phyloP scores from a whole-genome alignment of 2,888 invertebrate species.

The Bruchidius siliquastri region DNA sequence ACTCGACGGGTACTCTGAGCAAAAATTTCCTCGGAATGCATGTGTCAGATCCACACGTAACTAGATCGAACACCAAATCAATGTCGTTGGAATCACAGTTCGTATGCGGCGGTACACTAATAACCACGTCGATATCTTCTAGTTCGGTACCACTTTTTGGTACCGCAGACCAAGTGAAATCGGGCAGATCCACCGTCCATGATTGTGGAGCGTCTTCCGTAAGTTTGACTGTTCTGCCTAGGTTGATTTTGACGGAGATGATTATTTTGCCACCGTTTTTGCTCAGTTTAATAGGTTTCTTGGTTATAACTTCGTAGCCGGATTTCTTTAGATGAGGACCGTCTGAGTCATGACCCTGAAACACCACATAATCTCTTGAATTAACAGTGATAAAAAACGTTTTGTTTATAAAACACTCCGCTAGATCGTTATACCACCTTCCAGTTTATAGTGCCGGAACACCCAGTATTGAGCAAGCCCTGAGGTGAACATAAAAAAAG shows the following conservation, averaged over 20 bases:
- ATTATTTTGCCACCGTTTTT: conserved; percentile 44
- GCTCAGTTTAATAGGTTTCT: conserved; percentile 38
- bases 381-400: no score
- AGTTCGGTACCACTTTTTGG: conserved; percentile 36
- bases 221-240: conserved; percentile 49
- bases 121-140: conserved; percentile 34
- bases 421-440: no score
- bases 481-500: no score
- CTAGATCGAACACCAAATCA: conserved; percentile 38
- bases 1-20: conserved; percentile 31
- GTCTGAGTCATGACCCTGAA: not conserved
- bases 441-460: no score
- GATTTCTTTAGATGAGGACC: conserved; percentile 20
- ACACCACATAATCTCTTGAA: not conserved
- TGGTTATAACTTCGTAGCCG: conserved; percentile 25
- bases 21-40: conserved; percentile 42
- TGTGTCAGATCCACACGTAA: conserved; percentile 39
- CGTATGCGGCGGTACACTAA: conserved; percentile 33
- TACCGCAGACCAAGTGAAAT: conserved; percentile 39
- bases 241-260: conserved; percentile 44
- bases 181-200: conserved; percentile 46
- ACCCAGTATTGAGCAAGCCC: no score
- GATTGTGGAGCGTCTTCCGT: conserved; percentile 55
- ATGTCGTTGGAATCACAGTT: conserved; percentile 19
- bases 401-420: no score